phyloP scores from a whole-genome alignment of 2,113 vertebrate species.

The Athene noctua region DNA sequence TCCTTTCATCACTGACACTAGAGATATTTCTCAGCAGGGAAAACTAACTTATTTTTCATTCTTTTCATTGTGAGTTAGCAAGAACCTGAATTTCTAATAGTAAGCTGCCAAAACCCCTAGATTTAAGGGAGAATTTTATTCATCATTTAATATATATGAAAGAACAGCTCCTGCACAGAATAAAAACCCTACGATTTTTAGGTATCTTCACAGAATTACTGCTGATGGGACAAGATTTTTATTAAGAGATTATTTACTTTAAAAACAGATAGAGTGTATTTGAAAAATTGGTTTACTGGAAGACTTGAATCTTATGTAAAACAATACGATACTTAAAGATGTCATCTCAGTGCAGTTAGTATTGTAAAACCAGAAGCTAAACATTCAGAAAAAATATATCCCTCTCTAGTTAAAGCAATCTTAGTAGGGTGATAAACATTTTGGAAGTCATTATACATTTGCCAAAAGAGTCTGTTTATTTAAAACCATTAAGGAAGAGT shows the following conservation, averaged over 20 bases:
- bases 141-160: neutral
- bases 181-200: neutral
- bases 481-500: neutral
- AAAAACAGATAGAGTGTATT: neutral
- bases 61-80: neutral
- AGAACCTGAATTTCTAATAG: conserved; percentile 9
- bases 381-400: neutral
- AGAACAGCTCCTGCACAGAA: neutral
- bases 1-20: neutral
- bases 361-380: neutral
- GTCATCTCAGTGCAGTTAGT: neutral
- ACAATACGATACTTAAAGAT: neutral
- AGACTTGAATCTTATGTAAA: neutral
- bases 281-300: neutral
- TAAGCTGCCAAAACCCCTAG: neutral
- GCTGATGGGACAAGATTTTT: neutral
- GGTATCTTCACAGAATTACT: neutral
- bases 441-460: neutral
- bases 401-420: neutral
- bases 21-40: neutral
- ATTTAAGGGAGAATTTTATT: conserved; percentile 16
- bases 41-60: conserved; percentile 6
- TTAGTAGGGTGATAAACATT: conserved; percentile 17
- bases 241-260: neutral
- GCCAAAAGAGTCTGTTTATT: neutral